These are phyloP conservation scores for Eretmochelys imbricata DNA, from an alignment of 2,113 vertebrate genomes.

Conservation along the genomic window DNA sequence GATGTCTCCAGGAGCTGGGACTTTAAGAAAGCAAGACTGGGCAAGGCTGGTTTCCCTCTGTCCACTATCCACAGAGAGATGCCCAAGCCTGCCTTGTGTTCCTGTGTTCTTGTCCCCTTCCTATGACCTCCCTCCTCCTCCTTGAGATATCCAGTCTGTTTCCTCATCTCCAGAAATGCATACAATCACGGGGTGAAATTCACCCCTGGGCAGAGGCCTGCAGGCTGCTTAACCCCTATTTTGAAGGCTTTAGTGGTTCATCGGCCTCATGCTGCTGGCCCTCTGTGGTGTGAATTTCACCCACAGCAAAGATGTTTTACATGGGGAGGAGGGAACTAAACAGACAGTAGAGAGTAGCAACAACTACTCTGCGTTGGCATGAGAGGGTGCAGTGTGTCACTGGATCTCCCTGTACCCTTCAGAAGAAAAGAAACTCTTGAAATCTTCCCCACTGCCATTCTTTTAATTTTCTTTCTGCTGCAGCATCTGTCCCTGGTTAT, in stretches of 20 bases:
- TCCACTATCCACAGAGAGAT: neutral
- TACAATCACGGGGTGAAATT: neutral
- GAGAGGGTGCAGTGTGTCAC: neutral
- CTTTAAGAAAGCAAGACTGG: neutral
- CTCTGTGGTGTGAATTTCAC: neutral
- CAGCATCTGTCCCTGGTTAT: neutral
- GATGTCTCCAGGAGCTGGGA: neutral
- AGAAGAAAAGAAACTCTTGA: neutral
- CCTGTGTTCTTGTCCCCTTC: neutral
- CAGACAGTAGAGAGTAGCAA: neutral
- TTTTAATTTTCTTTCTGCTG: neutral
- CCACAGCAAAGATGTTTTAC: neutral
- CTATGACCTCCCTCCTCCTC: neutral
- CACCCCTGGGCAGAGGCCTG: neutral
- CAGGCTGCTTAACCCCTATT: neutral
- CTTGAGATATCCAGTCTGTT: neutral
- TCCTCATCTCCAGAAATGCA: neutral
- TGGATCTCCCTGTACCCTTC: neutral
- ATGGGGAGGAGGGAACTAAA: neutral
- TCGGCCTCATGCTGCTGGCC: neutral
- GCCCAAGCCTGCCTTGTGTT: neutral
- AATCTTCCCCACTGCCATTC: neutral
- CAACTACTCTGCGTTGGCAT: rapidly evolving
- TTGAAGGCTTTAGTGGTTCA: neutral
- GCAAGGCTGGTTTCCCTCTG: neutral